Evolutionary conservation across 2,888 invertebrate species (phyloP), one percentile per base, ranked within the genome.

Genomic region (Dryocosmus kuriphilus): DNA sequence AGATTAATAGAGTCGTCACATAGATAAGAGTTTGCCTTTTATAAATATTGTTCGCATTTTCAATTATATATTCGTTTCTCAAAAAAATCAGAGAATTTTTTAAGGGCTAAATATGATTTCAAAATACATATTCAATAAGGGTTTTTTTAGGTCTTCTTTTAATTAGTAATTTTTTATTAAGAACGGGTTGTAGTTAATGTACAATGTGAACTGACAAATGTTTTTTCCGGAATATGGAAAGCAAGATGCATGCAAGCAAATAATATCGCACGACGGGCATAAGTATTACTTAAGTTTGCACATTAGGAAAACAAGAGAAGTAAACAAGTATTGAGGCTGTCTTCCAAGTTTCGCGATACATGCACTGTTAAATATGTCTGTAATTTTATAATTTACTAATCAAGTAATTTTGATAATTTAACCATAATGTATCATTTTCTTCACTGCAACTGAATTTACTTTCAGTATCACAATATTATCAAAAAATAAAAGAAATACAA

Each of bases 221-320:
- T 41, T 46, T 38, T 67, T 67, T 67, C 24, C 14, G 27, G 41
- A 38, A 38, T 41, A 46, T 27, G 27, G 8, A 67, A 16, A 41
- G 6, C 65, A 19, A 41, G 41, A 38, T 67, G 65, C 65, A 67
- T 41, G 24, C 24, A 24, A 22, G 65, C 41, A 38, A 65, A 38
- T 65, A 81, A 81, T 83, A 81, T 85, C 85, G 83, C 85, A 85
- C 85, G 86, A 86, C 86, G 85, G 84, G 85, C 86, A 85, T 83
- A n/a, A n/a, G n/a, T n/a, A 80, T 80, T 83, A 38, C 38, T 38
- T 38, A 80, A 86, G 85, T 84, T 85, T 78, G 80, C 22, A 32
- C 74, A 86, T 32, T 80, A 84, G 85, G 86, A 57, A 67, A 82
- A 46, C 82, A 87, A 41, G 65, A 65, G 14, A 24, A 24, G 41